Conservation (phyloP, 53 echinoderm and acorn worm genomes). For the Crossaster papposus region DNA sequence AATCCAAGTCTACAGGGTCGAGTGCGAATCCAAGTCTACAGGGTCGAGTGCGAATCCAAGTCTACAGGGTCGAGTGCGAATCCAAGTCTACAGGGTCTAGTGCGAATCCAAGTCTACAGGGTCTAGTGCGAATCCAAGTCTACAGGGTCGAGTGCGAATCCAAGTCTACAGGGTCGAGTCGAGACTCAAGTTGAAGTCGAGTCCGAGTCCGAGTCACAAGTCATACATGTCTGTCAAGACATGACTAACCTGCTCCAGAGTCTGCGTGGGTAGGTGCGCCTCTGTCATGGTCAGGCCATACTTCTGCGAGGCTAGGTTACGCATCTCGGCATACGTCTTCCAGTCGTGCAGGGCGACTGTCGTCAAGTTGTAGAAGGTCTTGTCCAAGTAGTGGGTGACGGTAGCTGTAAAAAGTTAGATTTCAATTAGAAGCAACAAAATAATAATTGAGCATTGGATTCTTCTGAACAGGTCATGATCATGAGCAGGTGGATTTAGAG, state of each 20-base stretch:
- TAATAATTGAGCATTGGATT: background rate
- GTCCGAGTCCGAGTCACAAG: too few relatives aligned
- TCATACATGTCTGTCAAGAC: background rate
- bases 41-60: too few relatives aligned
- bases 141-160: too few relatives aligned
- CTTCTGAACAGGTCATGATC: background rate
- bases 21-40: too few relatives aligned
- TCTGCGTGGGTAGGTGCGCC: constrained; percentile 94
- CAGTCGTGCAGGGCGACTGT: constrained; percentile 98
- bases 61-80: too few relatives aligned
- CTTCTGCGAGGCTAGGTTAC: constrained; percentile 95
- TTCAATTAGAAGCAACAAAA: background rate
- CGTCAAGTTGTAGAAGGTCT: constrained; percentile 97
- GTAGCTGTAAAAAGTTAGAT: constrained; percentile 53
- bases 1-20: too few relatives aligned
- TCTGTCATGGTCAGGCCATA: constrained; percentile 90
- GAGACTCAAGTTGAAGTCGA: too few relatives aligned
- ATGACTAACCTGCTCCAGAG: constrained; percentile 83
- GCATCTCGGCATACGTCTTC: constrained; percentile 99
- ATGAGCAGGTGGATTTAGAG: too few relatives aligned
- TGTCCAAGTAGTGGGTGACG: constrained; percentile 98
- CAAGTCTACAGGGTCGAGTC: too few relatives aligned
- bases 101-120: too few relatives aligned
- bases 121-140: too few relatives aligned
- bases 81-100: too few relatives aligned